phyloP scores from a whole-genome alignment of 1,140 invertebrate species.

The Philotrypesis tridentata region DNA sequence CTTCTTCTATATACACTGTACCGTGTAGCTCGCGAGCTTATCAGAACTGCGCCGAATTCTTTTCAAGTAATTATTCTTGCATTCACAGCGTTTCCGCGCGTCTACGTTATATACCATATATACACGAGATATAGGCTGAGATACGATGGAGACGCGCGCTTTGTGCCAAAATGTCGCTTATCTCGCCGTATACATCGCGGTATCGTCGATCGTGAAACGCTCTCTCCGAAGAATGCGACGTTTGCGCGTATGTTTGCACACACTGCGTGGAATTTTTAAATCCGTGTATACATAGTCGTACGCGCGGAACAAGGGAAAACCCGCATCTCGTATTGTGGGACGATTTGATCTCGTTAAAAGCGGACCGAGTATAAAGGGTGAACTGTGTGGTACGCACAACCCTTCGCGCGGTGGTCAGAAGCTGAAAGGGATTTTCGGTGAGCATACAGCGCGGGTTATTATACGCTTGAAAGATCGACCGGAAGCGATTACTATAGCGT shows the following conservation, averaged over 20 bases:
- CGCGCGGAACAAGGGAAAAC: not conserved
- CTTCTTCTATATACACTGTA: no score
- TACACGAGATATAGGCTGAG: no score
- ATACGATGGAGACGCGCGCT: not conserved
- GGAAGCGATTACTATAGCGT: slow-evolving; percentile 25
- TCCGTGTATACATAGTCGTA: not conserved
- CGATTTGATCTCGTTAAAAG: slow-evolving; percentile 44
- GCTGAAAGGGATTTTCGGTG: slow-evolving; percentile 13
- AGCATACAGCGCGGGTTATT: not conserved
- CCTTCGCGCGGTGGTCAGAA: not conserved
- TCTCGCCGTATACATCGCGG: not conserved
- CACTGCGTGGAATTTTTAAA: not conserved
- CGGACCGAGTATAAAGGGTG: not conserved
- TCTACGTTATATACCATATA: no score
- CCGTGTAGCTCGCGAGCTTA: not conserved
- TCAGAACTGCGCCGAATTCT: not conserved
- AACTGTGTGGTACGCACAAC: not conserved
- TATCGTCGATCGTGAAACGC: not conserved
- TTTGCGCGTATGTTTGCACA: not conserved
- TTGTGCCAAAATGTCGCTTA: not conserved
- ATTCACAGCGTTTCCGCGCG: not conserved
- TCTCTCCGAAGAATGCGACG: not conserved
- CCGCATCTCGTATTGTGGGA: not conserved
- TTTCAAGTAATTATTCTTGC: not conserved
- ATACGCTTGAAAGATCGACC: slow-evolving; percentile 31